A percentile compares a stretch with the other conserved stretches of the same genome.
Conservation (phyloP, 2,797 vertebrate species). For the Scolopax bukidnonensis region DNA sequence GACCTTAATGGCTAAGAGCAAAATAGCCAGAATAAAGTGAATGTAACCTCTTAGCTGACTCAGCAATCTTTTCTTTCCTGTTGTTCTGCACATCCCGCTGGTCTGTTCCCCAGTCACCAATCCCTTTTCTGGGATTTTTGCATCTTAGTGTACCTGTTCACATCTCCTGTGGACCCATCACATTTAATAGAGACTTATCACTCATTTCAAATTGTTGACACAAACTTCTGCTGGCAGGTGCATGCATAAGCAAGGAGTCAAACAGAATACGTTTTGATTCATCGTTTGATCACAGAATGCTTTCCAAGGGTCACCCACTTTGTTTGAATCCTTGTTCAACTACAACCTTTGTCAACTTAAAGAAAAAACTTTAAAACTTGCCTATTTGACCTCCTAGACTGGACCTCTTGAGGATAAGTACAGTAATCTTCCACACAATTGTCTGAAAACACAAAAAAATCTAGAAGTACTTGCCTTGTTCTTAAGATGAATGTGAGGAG, state of each 20-base stretch:
- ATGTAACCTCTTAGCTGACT: background rate
- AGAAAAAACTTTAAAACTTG: no score
- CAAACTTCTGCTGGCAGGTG: background rate
- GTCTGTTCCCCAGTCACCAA: background rate
- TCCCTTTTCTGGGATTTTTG: background rate
- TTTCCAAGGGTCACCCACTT: background rate
- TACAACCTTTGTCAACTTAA: background rate
- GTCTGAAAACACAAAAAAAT: background rate
- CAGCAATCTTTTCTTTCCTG: background rate
- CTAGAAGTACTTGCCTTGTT: background rate
- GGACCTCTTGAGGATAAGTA: background rate
- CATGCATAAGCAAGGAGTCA: background rate
- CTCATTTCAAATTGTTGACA: background rate
- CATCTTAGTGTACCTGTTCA: background rate
- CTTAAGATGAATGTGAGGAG: background rate
- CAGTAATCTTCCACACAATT: background rate
- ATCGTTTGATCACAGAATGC: background rate
- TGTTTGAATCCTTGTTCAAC: background rate
- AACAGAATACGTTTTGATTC: background rate
- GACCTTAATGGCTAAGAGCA: background rate
- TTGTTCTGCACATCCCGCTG: rapidly evolving
- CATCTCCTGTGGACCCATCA: background rate
- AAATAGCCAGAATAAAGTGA: background rate
- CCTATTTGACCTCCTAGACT: background rate
- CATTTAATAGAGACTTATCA: background rate